phyloP scores from a whole-genome alignment of 2,797 vertebrate species.

The Spinus pinus region DNA sequence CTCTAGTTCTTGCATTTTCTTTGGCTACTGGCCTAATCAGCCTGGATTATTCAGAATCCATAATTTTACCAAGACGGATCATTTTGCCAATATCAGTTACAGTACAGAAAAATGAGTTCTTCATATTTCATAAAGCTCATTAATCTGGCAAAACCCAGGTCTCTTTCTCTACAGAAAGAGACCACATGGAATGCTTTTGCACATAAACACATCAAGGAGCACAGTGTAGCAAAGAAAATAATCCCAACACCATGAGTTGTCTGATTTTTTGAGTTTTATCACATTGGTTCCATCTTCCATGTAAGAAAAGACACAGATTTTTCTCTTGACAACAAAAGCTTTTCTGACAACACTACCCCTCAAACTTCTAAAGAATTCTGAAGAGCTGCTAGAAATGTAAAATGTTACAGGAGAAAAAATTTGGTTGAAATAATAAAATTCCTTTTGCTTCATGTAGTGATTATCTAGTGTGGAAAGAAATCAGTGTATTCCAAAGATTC shows the following conservation, averaged over 20 bases:
- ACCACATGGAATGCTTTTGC: background rate
- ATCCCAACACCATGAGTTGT: rapidly evolving
- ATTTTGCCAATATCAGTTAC: background rate
- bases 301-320: background rate
- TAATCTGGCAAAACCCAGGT: background rate
- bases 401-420: background rate
- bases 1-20: rapidly evolving
- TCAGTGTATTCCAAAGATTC: background rate
- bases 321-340: background rate
- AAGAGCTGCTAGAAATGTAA: background rate
- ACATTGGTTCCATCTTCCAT: background rate
- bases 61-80: background rate
- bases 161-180: background rate
- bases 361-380: background rate
- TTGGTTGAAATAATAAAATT: background rate
- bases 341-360: background rate
- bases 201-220: background rate
- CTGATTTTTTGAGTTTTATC: background rate
- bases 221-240: background rate
- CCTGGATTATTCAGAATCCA: background rate
- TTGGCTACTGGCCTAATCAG: background rate
- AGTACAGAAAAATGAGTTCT: background rate
- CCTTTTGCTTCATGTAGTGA: background rate
- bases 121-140: background rate
- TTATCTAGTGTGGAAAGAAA: background rate